A percentile compares a stretch with the other conserved stretches of the same genome.
phyloP scores from a whole-genome alignment of 2,888 invertebrate species.

The Cyaniris semiargus region DNA sequence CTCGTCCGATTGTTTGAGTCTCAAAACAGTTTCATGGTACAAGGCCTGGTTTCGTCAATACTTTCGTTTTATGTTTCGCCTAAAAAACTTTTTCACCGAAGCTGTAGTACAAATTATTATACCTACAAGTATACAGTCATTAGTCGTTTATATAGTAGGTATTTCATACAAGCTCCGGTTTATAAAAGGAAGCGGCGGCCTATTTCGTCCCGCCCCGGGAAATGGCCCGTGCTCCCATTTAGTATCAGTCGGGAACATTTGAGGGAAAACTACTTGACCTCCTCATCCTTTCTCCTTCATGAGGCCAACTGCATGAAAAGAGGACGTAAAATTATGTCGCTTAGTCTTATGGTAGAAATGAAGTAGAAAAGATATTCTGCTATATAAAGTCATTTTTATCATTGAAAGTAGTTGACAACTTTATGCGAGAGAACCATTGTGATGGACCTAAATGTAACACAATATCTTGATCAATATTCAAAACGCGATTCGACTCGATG shows the following conservation, averaged over 20 bases:
- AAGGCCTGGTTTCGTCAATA: too few relatives aligned
- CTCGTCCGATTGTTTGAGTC: too few relatives aligned
- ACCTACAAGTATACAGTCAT: too few relatives aligned
- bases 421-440: background rate
- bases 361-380: too few relatives aligned
- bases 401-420: background rate
- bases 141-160: background rate
- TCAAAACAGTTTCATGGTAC: too few relatives aligned
- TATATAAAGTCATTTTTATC: background rate
- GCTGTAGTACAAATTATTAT: too few relatives aligned
- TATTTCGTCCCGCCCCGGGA: constrained; percentile 7
- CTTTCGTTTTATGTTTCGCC: too few relatives aligned
- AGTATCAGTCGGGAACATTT: background rate
- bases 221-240: constrained; percentile 21
- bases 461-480: background rate
- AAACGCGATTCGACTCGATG: background rate
- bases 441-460: background rate
- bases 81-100: too few relatives aligned
- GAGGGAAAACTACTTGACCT: constrained; percentile 4
- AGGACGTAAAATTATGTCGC: background rate
- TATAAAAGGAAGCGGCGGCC: constrained; percentile 19
- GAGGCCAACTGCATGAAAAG: background rate
- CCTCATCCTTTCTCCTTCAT: background rate
- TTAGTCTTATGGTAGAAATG: too few relatives aligned
- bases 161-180: background rate